Evolutionary conservation across 2,888 invertebrate genomes (phyloP), one percentile per base, ranked within the genome.

Genomic region (Cotesia congregata): DNA sequence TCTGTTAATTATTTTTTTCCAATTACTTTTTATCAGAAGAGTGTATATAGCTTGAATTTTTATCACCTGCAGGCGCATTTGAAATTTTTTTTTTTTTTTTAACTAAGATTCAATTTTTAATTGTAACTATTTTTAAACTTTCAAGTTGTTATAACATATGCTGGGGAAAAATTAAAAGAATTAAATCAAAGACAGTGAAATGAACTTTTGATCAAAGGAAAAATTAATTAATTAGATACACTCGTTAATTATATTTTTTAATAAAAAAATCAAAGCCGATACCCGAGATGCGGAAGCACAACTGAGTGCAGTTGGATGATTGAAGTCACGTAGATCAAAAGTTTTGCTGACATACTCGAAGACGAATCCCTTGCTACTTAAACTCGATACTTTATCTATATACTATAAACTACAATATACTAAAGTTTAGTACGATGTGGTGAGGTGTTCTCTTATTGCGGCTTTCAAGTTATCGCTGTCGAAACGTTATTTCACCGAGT

Each of bases 261-360:
- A 50, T 1, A 12, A 50, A 50, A 50, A 12, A 12, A 50, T 50
- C 9, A 50, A 62, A n/a, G 6, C 15, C 5, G 1, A 62, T 62
- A 62, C 15, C n/a, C 4, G 6, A 15, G 17, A 12, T 62, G 17
- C 62, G 6, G 3, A 62, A 65, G 30, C 12, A 30, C 30, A 30
- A 39, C 60, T 61, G 62, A 64, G 68, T 41, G 76, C 68, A 69
- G 65, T 77, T 73, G 70, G 65, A 65, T 65, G 12, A 65, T 65
- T 38, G 65, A 74, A 77, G 72, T 76, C 68, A 64, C 64, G 60
- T 77, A 77, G 73, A 73, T 62, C 65, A 69, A 74, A 77, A 77
- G 73, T 77, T 73, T 65, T 62, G 41, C 39, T 71, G 38, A 60
- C 64, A 73, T 60, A 50, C 72, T 64, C 15, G 50, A 73, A 50